phyloP scores from a whole-genome alignment of 2,888 invertebrate species.

The Drosophila histrio region DNA sequence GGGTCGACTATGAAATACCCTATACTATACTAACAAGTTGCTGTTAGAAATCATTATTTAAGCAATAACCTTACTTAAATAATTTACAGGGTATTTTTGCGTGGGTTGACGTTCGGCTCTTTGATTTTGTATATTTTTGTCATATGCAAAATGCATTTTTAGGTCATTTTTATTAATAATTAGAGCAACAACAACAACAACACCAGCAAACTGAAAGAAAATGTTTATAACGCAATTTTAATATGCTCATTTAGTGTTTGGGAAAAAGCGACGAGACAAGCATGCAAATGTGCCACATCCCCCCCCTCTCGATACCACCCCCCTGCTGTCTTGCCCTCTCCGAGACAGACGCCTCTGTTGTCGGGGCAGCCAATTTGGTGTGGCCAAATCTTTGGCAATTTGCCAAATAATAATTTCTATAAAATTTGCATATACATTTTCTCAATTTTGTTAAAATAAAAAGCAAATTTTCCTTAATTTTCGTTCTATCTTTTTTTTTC shows the following conservation, averaged over 20 bases:
- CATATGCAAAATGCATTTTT: constrained; percentile 67
- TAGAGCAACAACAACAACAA: constrained; percentile 19
- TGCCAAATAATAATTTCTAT: constrained; percentile 69
- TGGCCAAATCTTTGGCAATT: constrained; percentile 40
- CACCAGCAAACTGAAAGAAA: constrained; percentile 13
- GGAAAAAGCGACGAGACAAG: constrained; percentile 23
- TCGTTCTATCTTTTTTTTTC: neutral
- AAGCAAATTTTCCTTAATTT: constrained; percentile 28
- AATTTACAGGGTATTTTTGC: constrained; percentile 4
- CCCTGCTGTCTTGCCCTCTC: neutral
- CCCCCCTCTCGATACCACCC: neutral
- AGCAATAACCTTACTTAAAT: neutral
- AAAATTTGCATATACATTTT: constrained; percentile 44
- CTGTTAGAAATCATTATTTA: neutral
- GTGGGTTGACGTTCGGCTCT: constrained; percentile 8
- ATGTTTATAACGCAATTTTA: constrained; percentile 55
- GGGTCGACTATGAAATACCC: neutral
- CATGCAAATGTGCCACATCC: constrained; percentile 27
- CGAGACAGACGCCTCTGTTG: constrained; percentile 16
- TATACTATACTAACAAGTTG: neutral
- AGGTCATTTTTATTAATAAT: constrained; percentile 75
- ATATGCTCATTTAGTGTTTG: constrained; percentile 55
- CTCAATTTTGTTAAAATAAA: constrained; percentile 55
- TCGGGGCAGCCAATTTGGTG: constrained; percentile 36
- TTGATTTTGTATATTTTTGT: constrained; percentile 32